Base-by-base conservation (phyloP, 2,797 vertebrate genomes). In the Acanthopagrus latus region DNA sequence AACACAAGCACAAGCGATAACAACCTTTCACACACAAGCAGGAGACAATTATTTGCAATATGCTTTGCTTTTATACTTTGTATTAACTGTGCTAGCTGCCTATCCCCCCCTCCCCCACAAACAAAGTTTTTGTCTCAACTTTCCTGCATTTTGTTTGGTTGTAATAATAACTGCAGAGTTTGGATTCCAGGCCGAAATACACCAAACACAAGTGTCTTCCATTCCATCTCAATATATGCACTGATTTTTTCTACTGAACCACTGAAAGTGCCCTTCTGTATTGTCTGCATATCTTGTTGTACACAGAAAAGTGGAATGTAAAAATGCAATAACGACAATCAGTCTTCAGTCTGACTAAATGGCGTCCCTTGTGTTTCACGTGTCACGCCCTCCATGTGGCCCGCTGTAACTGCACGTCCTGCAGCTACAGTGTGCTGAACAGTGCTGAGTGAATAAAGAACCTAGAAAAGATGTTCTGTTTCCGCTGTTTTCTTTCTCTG, bases 371-470 rank as follows among this genome's bases (percentile, higher is more conserved):
- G 68, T 76, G 71, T 82, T 83, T 80, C 76, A 79, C 44, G 33
- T 84, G 81, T 80, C 72, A 52, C 50, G 69, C 68, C 87, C 84
- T 83, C 69, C 48, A 77, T 84, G 88, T 89, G 89, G 88, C 88
- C 86, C 84, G 74, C 64, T 82, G 64, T 64, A 21, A 64, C 38
- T 38, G 57, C 70, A 55, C 78, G 69, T 56, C 73, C 48, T 41
- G 51, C 63, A 64, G 67, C 66, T 60, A 59, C 66, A 41, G 70
- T 80, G 82, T 77, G 65, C 66, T 66, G 57, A 78, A 69, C 85
- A 76, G 80, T 76, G 79, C 82, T 86, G 79, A 89, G 76, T 87
- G 71, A 94, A 94, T 94, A 93, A 95, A 94, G 59, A 87, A 83
- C 66, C 62, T 77, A 72, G 60, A 91, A 91, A 82, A 82, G 1